phyloP scores from a whole-genome alignment of 2,797 vertebrate species.

The Tragelaphus oryx region DNA sequence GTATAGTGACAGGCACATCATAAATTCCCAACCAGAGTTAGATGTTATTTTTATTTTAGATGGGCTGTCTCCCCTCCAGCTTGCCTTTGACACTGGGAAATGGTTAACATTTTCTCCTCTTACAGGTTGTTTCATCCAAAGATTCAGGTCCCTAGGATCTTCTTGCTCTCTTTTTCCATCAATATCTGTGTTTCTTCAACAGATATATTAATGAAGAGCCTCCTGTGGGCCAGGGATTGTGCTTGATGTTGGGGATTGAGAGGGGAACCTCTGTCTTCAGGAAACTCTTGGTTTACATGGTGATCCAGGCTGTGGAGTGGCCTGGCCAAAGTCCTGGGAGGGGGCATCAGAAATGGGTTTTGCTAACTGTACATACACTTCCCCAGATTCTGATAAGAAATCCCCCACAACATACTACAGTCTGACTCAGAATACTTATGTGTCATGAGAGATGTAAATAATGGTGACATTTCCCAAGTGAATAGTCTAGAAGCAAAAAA shows the following conservation, averaged over 20 bases:
- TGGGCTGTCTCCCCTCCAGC: background rate
- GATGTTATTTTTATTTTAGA: background rate
- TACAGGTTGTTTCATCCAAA: background rate
- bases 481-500: conserved; percentile 9
- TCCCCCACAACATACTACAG: background rate
- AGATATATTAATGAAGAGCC: background rate
- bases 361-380: background rate
- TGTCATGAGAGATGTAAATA: conserved; percentile 4
- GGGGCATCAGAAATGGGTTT: background rate
- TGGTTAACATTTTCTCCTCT: background rate
- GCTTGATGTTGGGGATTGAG: background rate
- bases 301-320: background rate
- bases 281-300: background rate
- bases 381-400: background rate
- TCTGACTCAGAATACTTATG: conserved; percentile 5
- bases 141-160: background rate
- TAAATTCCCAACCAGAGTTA: background rate
- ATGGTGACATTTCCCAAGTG: background rate
- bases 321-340: background rate
- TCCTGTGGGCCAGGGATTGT: background rate
- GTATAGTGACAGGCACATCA: background rate
- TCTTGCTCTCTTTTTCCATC: background rate
- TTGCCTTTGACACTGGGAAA: background rate
- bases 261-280: background rate
- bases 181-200: conserved; percentile 1